Base-by-base conservation (phyloP, 2,113 vertebrate species). In the Echinops telfairi region DNA sequence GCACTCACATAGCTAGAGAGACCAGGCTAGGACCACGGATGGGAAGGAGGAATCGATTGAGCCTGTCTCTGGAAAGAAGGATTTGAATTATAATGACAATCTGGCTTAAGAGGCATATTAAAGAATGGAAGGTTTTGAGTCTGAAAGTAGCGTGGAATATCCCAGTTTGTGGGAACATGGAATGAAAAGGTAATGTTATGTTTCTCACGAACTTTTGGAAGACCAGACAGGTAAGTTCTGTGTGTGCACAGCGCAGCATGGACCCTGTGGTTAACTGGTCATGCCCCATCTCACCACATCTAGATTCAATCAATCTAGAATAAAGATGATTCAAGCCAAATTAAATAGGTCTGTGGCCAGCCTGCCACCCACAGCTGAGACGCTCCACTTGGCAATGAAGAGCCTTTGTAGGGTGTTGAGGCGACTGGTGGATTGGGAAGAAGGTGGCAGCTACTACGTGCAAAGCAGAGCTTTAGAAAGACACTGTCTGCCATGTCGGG, bases 401-500 rank as follows among this genome's bases (percentile, higher is more conserved):
- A 70, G 3, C 19, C 1, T 14, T 40, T 71, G 11, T 81, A 19
- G 79, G 47, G 27, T 68, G 38, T 66, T 8, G 53, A 91, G 25
- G 57, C 16, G 11, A n/a, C 2, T 33, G 66, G 75, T 85, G 58
- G 60, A 29, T 53, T 89, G 53, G 78, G 91, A 66, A n/a, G 40
- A 84, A 77, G 71, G 4, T 70, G 57, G 43, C 22, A 60, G 57
- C 16, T 91, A 25, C 40, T 47, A 80, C 47, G 38, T 22, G 6
- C 47, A 60, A 75, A 36, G 58, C 82, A 71, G 75, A 88, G n/a
- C 40, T 89, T 89, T 92, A 78, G 16, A 62, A 84, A 75, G 16
- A 57, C 29, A 22, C 33, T 36, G 17, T 73, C 19, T 73, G n/a
- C 71, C 33, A 23, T 73, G 71, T n/a, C n/a, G n/a, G n/a, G n/a